These are phyloP conservation scores for Origma solitaria DNA, from an alignment of 2,113 vertebrate species.

Conservation along the genomic window DNA sequence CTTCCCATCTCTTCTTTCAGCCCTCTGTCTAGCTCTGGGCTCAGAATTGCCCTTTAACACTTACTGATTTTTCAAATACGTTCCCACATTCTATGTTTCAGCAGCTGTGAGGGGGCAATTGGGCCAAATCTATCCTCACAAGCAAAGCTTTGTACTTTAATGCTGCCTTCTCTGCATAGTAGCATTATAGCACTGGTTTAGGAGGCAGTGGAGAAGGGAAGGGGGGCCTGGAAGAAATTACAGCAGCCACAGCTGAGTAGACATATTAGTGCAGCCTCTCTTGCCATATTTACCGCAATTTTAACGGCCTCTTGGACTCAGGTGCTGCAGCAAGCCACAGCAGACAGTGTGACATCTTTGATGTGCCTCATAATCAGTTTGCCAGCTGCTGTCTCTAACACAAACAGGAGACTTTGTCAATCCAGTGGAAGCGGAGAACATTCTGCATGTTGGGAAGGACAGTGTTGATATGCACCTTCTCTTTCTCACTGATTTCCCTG, in stretches of 20 bases:
- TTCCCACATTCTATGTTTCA: conserved; percentile 14
- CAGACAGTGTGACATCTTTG: neutral
- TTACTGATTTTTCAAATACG: conserved; percentile 26
- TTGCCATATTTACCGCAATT: neutral
- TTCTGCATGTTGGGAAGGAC: neutral
- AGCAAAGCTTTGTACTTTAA: conserved; percentile 58
- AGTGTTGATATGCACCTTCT: neutral
- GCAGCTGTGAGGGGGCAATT: conserved; percentile 43
- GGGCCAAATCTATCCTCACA: conserved; percentile 44
- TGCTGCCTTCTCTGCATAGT: conserved; percentile 7
- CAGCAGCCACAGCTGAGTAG: neutral
- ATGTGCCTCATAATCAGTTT: neutral
- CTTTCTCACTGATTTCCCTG: neutral
- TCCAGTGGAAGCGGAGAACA: neutral
- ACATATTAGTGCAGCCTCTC: neutral
- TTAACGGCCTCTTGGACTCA: neutral
- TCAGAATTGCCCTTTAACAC: conserved; percentile 45
- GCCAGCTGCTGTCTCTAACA: neutral
- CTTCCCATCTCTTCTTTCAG: conserved; percentile 34
- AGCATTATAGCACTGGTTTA: conserved; percentile 38
- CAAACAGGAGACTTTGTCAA: neutral
- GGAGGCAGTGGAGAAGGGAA: neutral
- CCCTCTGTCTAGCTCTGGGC: neutral
- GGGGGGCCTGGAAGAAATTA: neutral
- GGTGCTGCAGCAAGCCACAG: neutral